Conservation (phyloP, 2,797 vertebrate species). For the Chiroxiphia lanceolata region DNA sequence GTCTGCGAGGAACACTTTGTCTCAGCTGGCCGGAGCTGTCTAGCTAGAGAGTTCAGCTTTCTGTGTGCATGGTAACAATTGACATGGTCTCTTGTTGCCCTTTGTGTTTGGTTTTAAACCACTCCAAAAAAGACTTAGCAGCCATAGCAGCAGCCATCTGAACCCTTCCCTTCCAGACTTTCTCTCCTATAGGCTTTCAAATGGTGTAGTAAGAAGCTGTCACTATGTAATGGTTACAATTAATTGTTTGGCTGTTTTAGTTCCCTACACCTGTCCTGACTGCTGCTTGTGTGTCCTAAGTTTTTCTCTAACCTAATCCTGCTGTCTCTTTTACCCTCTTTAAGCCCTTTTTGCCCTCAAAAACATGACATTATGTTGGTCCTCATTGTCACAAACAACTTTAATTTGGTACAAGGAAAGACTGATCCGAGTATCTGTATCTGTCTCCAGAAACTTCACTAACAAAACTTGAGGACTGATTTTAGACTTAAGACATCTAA, state of each 20-base stretch:
- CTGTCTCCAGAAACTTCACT: background rate
- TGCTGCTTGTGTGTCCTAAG: background rate
- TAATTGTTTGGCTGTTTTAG: background rate
- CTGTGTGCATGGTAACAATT: background rate
- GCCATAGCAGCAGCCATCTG: background rate
- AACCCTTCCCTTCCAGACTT: background rate
- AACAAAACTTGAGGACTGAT: background rate
- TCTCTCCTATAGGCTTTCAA: background rate
- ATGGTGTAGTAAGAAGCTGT: background rate
- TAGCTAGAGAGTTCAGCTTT: background rate
- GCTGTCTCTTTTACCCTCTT: background rate
- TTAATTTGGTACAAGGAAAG: background rate
- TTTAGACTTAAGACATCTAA: background rate
- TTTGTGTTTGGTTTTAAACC: background rate
- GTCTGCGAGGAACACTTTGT: background rate
- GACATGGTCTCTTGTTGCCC: background rate
- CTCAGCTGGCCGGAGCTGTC: background rate
- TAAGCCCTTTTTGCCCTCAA: background rate
- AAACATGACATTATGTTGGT: background rate
- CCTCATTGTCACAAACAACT: background rate
- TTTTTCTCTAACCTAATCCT: background rate
- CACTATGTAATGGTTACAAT: background rate
- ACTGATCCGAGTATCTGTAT: background rate
- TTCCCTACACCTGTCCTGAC: background rate
- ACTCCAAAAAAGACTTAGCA: background rate